Evolutionary conservation across 2,113 vertebrate genomes (phyloP).

Genomic region (Albula glossodonta): DNA sequence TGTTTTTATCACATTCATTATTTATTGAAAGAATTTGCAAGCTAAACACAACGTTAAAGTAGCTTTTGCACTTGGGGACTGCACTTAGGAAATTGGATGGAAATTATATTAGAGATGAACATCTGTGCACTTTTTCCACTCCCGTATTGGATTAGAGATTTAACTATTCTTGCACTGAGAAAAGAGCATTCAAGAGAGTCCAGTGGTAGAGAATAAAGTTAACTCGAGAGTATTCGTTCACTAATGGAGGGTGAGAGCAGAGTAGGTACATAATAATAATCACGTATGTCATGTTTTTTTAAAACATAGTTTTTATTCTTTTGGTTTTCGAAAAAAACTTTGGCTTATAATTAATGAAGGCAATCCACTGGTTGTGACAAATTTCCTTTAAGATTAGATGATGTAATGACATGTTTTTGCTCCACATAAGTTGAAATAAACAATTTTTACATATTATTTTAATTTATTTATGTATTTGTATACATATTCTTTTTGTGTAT

Average conservation of each 20-base stretch:
- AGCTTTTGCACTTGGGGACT: conserved; percentile 83
- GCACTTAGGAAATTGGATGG: conserved; percentile 92
- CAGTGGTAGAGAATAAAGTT: too few species aligned
- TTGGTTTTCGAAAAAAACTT: not conserved
- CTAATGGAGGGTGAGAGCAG: too few species aligned
- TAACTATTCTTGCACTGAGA: conserved; percentile 68
- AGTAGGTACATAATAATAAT: too few species aligned
- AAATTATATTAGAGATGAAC: conserved; percentile 90
- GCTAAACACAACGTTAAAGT: conserved; percentile 89
- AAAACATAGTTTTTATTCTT: not conserved
- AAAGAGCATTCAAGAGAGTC: conserved; percentile 52
- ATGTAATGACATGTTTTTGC: too few species aligned
- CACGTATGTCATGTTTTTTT: not conserved
- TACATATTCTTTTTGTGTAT: too few species aligned
- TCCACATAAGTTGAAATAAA: too few species aligned
- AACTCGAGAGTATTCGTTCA: too few species aligned
- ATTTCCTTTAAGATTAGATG: too few species aligned
- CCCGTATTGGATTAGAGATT: conserved; percentile 83
- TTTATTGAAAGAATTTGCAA: conserved; percentile 95
- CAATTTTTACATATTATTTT: too few species aligned
- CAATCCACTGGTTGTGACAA: too few species aligned
- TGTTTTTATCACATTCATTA: conserved; percentile 91
- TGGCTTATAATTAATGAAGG: not conserved
- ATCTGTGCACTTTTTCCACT: conserved; percentile 82
- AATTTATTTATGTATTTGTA: too few species aligned